These are phyloP conservation scores for Jordanella pulchra DNA, from an alignment of 2,797 vertebrate species.

Conservation along the genomic window DNA sequence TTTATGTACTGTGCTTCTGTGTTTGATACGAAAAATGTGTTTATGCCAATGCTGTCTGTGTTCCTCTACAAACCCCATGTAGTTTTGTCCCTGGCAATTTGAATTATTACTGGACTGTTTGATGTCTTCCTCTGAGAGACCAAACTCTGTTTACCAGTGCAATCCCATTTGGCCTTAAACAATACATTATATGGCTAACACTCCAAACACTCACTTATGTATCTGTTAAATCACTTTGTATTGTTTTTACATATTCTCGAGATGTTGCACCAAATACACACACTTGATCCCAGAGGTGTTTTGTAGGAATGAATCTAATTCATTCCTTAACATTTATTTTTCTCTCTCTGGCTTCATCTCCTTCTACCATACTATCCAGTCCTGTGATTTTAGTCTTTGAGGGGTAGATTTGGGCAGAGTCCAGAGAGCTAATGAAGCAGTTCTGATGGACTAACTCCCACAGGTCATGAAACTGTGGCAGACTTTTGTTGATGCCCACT, in stretches of 20 bases:
- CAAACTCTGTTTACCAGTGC: conserved; percentile 58
- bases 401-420: conserved; percentile 69
- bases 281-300: conserved; percentile 69
- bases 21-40: conserved; percentile 76
- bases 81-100: conserved; percentile 72
- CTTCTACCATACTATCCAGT: conserved; percentile 38
- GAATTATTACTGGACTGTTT: conserved; percentile 77
- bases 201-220: conserved; percentile 76
- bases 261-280: conserved; percentile 74
- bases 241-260: conserved; percentile 73
- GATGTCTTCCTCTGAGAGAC: conserved; percentile 70
- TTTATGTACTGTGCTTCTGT: conserved; percentile 66
- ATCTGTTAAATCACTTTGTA: conserved; percentile 75
- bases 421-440: conserved; percentile 80
- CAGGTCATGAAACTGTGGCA: conserved; percentile 69
- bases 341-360: conserved; percentile 28
- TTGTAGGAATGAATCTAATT: conserved; percentile 54
- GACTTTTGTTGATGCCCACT: conserved; percentile 67
- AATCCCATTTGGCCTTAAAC: conserved; percentile 71
- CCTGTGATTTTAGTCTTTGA: conserved; percentile 64
- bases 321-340: conserved; percentile 62
- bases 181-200: conserved; percentile 74
- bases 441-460: conserved; percentile 76
- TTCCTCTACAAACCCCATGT: conserved; percentile 63
- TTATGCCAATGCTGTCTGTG: conserved; percentile 71